These are phyloP conservation scores for Casuarius casuarius DNA, from an alignment of 2,113 vertebrate genomes.

Conservation along the genomic window DNA sequence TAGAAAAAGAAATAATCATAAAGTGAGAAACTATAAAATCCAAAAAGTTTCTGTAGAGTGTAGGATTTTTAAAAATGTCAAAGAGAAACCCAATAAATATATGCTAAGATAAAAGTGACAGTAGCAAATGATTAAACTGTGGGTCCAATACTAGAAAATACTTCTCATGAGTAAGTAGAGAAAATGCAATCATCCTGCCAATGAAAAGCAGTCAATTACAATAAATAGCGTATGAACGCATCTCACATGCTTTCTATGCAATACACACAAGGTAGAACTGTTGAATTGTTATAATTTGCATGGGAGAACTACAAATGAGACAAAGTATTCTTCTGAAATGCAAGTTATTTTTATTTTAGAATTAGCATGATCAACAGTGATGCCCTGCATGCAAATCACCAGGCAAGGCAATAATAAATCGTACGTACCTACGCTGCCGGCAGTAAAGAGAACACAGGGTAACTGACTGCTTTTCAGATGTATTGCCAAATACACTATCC, in stretches of 20 bases:
- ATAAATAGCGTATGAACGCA: background rate
- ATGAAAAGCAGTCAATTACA: constrained; percentile 2
- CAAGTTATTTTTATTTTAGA: constrained; percentile 47
- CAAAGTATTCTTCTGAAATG: constrained; percentile 45
- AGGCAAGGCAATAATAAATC: background rate
- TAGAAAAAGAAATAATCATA: background rate
- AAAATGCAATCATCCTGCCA: background rate
- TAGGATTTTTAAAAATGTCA: background rate
- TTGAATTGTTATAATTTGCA: constrained; percentile 10
- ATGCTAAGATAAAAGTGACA: background rate
- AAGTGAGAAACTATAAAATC: background rate
- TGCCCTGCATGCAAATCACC: constrained; percentile 17
- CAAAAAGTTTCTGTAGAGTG: background rate
- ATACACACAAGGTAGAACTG: constrained; percentile 4
- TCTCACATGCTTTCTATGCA: background rate
- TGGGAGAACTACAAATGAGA: constrained; percentile 43
- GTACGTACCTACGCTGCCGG: background rate
- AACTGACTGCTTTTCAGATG: background rate
- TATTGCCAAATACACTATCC: background rate
- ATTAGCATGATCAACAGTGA: background rate
- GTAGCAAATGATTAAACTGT: background rate
- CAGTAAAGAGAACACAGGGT: background rate
- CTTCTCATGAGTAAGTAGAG: background rate
- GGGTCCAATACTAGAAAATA: background rate
- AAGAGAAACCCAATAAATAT: background rate